Evolutionary conservation across 2,797 vertebrate genomes (phyloP), one percentile per base, ranked within the genome.

Genomic region (Anguilla anguilla): DNA sequence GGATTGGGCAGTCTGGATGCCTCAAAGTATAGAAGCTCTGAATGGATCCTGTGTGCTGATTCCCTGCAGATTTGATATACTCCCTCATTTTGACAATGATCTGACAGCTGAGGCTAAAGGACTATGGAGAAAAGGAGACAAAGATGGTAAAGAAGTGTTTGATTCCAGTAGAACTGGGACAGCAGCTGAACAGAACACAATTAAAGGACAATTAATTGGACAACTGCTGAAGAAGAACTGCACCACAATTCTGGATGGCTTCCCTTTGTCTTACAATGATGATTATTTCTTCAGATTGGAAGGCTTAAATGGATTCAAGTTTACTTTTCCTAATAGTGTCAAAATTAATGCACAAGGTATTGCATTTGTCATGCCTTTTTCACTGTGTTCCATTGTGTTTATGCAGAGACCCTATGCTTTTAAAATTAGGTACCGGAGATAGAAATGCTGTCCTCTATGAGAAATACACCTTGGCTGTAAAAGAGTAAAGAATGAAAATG

Each of bases 241-340:
- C 35, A 35, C 35, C 35, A 35, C 35, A 35, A 35, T 35, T 35
- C 35, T 35, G 35, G 35, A 35, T 35, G 35, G 92, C 90, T 28
- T 95, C 77, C 88, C 88, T 0, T 4, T 77, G 0, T 61, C 87
- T 84, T 77, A 92, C 59, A 61, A 5, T 6, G 90, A 92, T 57
- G 59, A 53, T 83, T 95, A 93, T 59, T 93, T 91, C 89, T 94
- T 96, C 90, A 93, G 94, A 86, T 89, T 95, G 87, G 87, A 95
- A 28, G 95, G 94, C 86, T 85, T 91, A 74, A 92, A 91, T 64
- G 0, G 0, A 0, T 90, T 93, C 17, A 95, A 92, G 88, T 92
- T 55, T 89, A 93, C 86, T 91, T 94, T 92, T 61, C 4, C 0
- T 17, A 19, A 9, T 0, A 61, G 35, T 35, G 1, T 35, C 35